Evolutionary conservation across 2,888 invertebrate species (phyloP), one percentile per base, ranked within the genome.

Genomic region (Tetranychus truncatus): DNA sequence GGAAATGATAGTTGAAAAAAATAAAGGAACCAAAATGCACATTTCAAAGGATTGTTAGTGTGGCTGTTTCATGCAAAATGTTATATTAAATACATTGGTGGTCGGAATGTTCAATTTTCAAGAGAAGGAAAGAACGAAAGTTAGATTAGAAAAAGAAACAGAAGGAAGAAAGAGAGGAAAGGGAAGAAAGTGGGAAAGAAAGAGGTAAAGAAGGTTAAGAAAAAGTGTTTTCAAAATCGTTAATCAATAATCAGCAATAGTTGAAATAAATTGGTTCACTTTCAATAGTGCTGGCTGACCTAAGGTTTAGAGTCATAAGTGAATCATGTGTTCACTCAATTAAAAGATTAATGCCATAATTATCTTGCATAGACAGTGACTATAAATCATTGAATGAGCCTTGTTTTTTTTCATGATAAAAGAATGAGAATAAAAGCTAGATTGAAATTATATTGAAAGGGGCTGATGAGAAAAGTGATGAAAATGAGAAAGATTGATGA

Each of bases 391-490:
- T 34, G 34, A 34, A 34, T 34, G 34, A 34, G 34, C 34, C 21
- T 66, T 66, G 66, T 66, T 66, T 66, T 66, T 66, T 66, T 66
- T 24, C 20, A 55, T 21, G 44, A 46, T 7, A 34, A 21, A 75
- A 44, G 34, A 6, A 75, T 44, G 9, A 75, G n/a, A 21, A 75
- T 9, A n/a, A 75, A 75, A 75, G 2, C 20, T 34, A 45, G 46
- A 69, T 8, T 75, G 67, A 73, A 74, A 77, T 76, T 75, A 72
- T 75, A 78, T 67, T 76, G 55, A 76, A 76, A 66, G 76, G 66
- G 73, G 55, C 74, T 67, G 75, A 75, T 66, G 72, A 71, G 78
- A 69, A 72, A 73, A 75, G 34, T 75, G 75, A 72, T 75, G 73
- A 69, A 75, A 74, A 73, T 55, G 71, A 74, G 69, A 76, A 66